Evolutionary conservation across 2,888 invertebrate genomes (phyloP).

Genomic region (Drosophila phalerata): DNA sequence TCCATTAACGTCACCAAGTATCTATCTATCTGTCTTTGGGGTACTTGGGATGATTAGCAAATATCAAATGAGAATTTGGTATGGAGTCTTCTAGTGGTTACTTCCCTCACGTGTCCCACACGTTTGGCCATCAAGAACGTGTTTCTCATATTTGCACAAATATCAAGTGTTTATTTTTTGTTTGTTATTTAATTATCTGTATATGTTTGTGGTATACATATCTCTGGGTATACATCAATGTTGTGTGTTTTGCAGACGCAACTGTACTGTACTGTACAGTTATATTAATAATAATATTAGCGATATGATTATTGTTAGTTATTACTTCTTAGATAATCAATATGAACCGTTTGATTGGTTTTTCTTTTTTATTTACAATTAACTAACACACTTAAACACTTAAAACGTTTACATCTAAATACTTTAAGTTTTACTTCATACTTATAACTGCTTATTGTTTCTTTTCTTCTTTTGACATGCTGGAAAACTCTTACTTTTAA

Average conservation of each 20-base stretch:
- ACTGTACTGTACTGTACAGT: constrained; percentile 64
- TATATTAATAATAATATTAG: constrained; percentile 19
- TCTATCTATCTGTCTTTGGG: constrained; percentile 11
- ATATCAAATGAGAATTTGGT: background rate
- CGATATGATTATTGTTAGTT: constrained; percentile 59
- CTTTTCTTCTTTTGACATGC: constrained; percentile 5
- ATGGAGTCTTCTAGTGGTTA: constrained; percentile 2
- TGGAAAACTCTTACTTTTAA: constrained; percentile 18
- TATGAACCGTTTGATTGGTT: constrained; percentile 17
- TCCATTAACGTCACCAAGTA: constrained; percentile 32
- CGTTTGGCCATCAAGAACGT: constrained; percentile 44
- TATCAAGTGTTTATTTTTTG: constrained; percentile 51
- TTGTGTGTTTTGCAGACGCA: constrained; percentile 53
- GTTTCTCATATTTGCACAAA: constrained; percentile 46
- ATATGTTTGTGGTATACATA: constrained; percentile 8
- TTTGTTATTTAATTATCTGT: constrained; percentile 4
- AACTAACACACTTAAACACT: constrained; percentile 40
- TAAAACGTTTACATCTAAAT: constrained; percentile 35
- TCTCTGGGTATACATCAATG: constrained; percentile 60
- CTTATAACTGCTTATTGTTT: constrained; percentile 30
- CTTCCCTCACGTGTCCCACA: constrained; percentile 62
- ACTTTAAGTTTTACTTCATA: constrained; percentile 4
- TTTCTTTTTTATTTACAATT: constrained; percentile 13
- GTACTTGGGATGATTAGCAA: constrained; percentile 29
- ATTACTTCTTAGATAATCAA: constrained; percentile 11